Percentiles rank a stretch among this genome's conserved stretches.
Conservation (phyloP, 23 tunicate species). For the Styela plicata region DNA sequence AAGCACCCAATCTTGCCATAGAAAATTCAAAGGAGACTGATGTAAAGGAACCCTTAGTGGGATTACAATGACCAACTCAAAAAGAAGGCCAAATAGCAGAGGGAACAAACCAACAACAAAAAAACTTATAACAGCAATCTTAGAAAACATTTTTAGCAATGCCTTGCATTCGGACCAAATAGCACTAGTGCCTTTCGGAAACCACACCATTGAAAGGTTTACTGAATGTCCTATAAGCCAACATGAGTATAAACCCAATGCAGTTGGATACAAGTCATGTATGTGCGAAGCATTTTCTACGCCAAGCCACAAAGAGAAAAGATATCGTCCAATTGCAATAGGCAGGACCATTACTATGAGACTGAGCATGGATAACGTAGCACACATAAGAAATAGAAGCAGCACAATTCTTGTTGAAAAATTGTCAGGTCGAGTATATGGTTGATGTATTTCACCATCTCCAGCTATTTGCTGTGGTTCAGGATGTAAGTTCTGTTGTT, state of each 20-base stretch:
- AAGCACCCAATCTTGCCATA: slow-evolving; percentile 84
- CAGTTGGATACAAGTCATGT: slow-evolving; percentile 61
- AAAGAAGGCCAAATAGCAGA: slow-evolving; percentile 51
- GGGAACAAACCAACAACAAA: slow-evolving; percentile 45
- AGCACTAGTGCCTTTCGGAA: slow-evolving; percentile 39
- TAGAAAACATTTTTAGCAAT: slow-evolving; percentile 24
- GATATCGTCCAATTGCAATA: slow-evolving; percentile 6
- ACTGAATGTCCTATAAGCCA: slow-evolving; percentile 36
- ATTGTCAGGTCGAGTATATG: slow-evolving; percentile 38
- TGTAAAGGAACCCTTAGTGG: slow-evolving; percentile 57
- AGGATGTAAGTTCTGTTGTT: not conserved
- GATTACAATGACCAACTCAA: slow-evolving; percentile 57
- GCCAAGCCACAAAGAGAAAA: slow-evolving; percentile 5
- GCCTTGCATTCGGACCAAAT: slow-evolving; percentile 28
- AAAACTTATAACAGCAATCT: slow-evolving; percentile 20
- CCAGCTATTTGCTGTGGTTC: not conserved
- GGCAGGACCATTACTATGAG: not conserved
- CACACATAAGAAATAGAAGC: slow-evolving; percentile 22
- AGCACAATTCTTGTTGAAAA: slow-evolving; percentile 35
- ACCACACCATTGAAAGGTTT: slow-evolving; percentile 33
- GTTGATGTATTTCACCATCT: not conserved
- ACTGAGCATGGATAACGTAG: slow-evolving; percentile 20
- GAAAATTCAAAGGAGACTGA: slow-evolving; percentile 60
- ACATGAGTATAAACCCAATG: slow-evolving; percentile 59
- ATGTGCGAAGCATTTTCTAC: not conserved